These are phyloP conservation scores for Poicephalus meyeri DNA, from an alignment of 2,113 vertebrate species.

Conservation along the genomic window DNA sequence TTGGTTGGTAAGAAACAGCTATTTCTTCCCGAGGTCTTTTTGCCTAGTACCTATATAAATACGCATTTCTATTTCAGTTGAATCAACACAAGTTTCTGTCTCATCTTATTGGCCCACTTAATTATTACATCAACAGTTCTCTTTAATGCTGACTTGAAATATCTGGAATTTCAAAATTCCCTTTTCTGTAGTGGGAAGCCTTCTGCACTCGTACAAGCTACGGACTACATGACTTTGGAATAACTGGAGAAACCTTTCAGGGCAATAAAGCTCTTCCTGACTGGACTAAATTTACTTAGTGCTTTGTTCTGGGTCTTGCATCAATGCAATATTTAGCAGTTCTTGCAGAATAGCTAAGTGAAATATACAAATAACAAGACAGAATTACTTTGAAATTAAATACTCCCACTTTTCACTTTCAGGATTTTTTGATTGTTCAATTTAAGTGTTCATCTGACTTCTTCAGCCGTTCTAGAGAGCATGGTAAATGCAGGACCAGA, in stretches of 20 bases:
- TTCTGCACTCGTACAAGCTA: neutral
- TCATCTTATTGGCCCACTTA: rapidly evolving
- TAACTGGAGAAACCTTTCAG: neutral
- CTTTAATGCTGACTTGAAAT: neutral
- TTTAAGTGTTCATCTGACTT: neutral
- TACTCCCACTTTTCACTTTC: neutral
- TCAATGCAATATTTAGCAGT: neutral
- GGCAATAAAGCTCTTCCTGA: neutral
- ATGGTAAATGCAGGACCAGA: neutral
- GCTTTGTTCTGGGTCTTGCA: neutral
- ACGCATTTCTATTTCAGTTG: neutral
- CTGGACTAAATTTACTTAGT: neutral
- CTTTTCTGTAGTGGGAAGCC: neutral
- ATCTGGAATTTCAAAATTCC: neutral
- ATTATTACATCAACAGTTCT: neutral
- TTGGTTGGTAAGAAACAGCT: neutral
- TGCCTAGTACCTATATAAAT: neutral
- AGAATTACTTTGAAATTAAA: neutral
- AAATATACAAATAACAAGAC: neutral
- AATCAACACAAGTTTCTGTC: neutral
- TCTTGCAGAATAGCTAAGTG: neutral
- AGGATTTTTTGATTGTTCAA: neutral
- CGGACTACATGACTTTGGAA: neutral
- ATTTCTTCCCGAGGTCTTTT: neutral
- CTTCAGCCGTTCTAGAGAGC: neutral